Percentiles rank a stretch among this genome's conserved stretches.
phyloP scores from a whole-genome alignment of 2,797 vertebrate genomes.

The Tapera naevia region DNA sequence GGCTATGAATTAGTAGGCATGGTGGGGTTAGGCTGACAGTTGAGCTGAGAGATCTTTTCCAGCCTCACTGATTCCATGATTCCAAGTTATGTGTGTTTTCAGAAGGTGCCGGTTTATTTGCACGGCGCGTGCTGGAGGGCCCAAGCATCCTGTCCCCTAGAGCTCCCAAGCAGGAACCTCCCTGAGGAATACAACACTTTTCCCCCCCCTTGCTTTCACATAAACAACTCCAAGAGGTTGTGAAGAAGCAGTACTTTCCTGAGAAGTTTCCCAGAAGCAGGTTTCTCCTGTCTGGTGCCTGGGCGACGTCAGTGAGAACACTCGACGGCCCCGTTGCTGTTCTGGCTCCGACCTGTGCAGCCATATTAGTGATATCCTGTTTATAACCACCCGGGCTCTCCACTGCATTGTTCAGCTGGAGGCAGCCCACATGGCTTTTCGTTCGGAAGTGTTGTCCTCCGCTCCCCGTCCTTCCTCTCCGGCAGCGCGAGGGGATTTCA shows the following conservation, averaged over 20 bases:
- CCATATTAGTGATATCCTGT: slow-evolving; percentile 66
- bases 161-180: background rate
- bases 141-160: background rate
- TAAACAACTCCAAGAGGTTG: background rate
- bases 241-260: background rate
- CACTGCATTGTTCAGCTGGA: slow-evolving; percentile 50
- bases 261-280: background rate
- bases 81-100: background rate
- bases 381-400: slow-evolving; percentile 36
- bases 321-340: background rate
- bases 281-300: background rate
- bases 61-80: too few relatives aligned
- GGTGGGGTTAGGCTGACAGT: too few relatives aligned
- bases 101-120: background rate
- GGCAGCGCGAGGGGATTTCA: background rate
- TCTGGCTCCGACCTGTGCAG: slow-evolving; percentile 50
- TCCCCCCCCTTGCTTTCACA: background rate
- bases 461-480: background rate
- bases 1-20: too few relatives aligned
- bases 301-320: background rate
- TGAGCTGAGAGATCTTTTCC: too few relatives aligned
- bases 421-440: slow-evolving; percentile 61
- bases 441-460: background rate
- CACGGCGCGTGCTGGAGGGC: background rate
- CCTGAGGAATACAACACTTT: background rate